A percentile compares a stretch with the other conserved stretches of the same genome.
These are phyloP conservation scores for Adelognathus sp. DNA, from an alignment of 2,888 invertebrate species.

Conservation along the genomic window DNA sequence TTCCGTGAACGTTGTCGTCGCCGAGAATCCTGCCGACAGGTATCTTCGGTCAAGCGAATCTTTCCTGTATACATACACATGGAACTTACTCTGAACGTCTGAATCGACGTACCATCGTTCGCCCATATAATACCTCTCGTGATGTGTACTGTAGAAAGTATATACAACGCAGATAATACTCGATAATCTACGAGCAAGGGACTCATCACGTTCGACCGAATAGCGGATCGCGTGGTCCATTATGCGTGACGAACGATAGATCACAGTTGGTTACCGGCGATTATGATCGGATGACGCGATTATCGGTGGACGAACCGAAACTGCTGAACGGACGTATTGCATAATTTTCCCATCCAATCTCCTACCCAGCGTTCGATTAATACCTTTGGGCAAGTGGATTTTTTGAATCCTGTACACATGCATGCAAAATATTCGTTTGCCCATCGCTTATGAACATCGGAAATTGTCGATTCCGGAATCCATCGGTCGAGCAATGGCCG, in stretches of 20 bases:
- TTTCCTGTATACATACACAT: constrained; percentile 14
- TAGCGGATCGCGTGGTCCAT: constrained; percentile 54
- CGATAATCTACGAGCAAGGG: constrained; percentile 58
- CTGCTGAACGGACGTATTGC: background rate
- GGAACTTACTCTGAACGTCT: no score
- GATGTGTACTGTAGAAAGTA: constrained; percentile 33
- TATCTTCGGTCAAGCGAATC: constrained; percentile 60
- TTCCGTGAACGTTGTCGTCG: constrained; percentile 48
- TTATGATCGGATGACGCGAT: constrained; percentile 31
- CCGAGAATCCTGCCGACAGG: constrained; percentile 58
- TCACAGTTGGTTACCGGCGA: constrained; percentile 48
- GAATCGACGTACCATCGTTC: constrained; percentile 42
- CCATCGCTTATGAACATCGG: no score
- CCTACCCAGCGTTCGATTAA: background rate
- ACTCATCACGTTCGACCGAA: constrained; percentile 59
- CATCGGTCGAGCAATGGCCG: no score
- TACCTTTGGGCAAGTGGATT: no score
- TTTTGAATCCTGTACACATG: no score
- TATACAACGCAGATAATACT: constrained; percentile 55
- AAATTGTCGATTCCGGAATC: no score
- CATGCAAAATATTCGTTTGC: no score
- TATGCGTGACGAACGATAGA: constrained; percentile 59
- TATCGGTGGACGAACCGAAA: background rate
- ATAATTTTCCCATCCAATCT: constrained; percentile 10
- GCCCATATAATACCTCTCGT: constrained; percentile 30